Evolutionary conservation across 2,797 vertebrate species (phyloP).

Genomic region (Zenarchopterus dispar): DNA sequence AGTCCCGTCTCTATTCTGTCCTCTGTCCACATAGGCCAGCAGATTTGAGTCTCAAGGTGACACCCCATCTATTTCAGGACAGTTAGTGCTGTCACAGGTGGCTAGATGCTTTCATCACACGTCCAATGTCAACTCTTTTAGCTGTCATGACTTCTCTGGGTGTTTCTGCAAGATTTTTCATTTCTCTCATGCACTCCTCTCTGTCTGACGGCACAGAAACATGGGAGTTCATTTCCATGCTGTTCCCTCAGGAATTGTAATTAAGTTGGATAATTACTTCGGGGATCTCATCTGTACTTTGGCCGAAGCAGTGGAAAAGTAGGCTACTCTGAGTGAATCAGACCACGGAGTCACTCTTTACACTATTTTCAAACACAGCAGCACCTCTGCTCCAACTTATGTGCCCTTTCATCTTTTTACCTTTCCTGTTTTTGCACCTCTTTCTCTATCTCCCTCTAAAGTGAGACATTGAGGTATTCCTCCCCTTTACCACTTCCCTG

Average conservation of each 20-base stretch:
- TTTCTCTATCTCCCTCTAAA: conserved; percentile 52
- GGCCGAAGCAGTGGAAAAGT: conserved; percentile 64
- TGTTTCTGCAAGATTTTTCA: conserved; percentile 9
- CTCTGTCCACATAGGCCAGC: conserved; percentile 10
- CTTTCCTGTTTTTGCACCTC: conserved; percentile 11
- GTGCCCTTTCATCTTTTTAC: conserved; percentile 32
- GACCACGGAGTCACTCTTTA: conserved; percentile 4
- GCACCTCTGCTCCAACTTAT: no score
- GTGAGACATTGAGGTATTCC: conserved; percentile 63
- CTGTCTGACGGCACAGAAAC: conserved; percentile 51
- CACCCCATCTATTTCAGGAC: background rate
- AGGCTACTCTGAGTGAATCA: conserved; percentile 50
- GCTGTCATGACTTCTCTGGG: conserved; percentile 50
- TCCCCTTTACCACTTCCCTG: conserved; percentile 60
- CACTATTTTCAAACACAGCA: no score
- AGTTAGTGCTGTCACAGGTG: conserved; percentile 45
- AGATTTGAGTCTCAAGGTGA: conserved; percentile 12
- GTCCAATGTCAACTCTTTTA: conserved; percentile 41
- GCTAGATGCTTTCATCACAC: conserved; percentile 34
- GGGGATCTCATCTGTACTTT: conserved; percentile 69
- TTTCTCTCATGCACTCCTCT: conserved; percentile 11
- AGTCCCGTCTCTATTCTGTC: background rate
- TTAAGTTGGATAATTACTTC: conserved; percentile 85
- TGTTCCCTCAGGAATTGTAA: conserved; percentile 74
- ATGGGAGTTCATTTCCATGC: conserved; percentile 66